These are phyloP conservation scores for Rhopalosiphum padi DNA, from an alignment of 1,140 invertebrate species.

Conservation along the genomic window DNA sequence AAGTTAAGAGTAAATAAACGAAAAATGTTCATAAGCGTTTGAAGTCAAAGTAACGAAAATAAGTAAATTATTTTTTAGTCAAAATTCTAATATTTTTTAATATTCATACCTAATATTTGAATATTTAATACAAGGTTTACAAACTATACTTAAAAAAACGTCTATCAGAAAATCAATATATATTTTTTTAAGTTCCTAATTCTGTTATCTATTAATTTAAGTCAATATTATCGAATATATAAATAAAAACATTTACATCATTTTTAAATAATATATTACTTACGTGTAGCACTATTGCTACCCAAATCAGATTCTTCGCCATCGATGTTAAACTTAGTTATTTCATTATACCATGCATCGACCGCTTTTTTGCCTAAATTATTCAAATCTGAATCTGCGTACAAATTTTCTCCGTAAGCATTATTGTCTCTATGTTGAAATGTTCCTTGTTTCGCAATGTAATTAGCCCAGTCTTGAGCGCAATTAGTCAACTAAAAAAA, in stretches of 20 bases:
- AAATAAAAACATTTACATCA: background rate
- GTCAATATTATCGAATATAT: background rate
- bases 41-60: too few species aligned
- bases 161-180: too few species aligned
- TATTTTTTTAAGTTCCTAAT: too few species aligned
- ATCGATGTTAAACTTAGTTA: background rate
- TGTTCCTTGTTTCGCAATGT: accelerated
- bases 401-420: slow-evolving; percentile 41
- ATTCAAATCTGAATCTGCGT: too few species aligned
- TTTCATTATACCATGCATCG: slow-evolving; percentile 13
- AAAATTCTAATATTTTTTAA: too few species aligned
- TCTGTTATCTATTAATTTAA: too few species aligned
- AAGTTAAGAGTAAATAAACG: too few species aligned
- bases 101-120: too few species aligned
- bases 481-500: background rate
- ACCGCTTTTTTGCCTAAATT: background rate
- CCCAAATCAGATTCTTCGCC: background rate
- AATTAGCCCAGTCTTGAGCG: slow-evolving; percentile 41
- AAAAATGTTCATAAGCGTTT: too few species aligned
- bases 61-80: too few species aligned
- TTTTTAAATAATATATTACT: background rate
- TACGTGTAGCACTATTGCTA: background rate
- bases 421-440: background rate
- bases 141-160: too few species aligned
- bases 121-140: too few species aligned